Percentiles rank a stretch among this genome's conserved stretches.
These are phyloP conservation scores for Cactoblastis cactorum DNA, from an alignment of 2,888 invertebrate species.

Conservation along the genomic window DNA sequence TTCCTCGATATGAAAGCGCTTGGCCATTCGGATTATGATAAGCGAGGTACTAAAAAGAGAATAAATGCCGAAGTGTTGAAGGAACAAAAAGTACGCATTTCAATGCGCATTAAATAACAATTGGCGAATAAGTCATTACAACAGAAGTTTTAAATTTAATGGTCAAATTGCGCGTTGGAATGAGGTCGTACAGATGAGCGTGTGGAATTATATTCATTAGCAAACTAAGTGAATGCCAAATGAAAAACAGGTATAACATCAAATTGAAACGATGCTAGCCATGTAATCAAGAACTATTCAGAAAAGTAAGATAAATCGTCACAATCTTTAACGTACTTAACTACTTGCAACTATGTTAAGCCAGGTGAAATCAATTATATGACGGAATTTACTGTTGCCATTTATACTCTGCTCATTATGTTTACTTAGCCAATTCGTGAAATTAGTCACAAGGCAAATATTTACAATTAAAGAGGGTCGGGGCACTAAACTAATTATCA, in stretches of 20 bases:
- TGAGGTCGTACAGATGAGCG: conserved; percentile 14
- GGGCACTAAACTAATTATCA: neutral
- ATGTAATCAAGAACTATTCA: neutral
- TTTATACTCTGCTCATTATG: neutral
- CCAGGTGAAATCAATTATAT: neutral
- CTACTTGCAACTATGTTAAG: neutral
- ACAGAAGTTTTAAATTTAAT: conserved; percentile 19
- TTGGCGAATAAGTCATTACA: conserved; percentile 23
- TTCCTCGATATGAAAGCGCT: conserved; percentile 39
- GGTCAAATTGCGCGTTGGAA: conserved; percentile 19
- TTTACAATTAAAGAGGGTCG: neutral
- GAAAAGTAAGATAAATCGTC: neutral
- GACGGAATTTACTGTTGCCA: neutral
- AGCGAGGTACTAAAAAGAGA: conserved; percentile 34
- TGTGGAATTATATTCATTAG: conserved; percentile 4
- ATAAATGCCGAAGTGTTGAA: conserved; percentile 34
- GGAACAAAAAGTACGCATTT: conserved; percentile 15
- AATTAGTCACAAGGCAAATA: neutral
- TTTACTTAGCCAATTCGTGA: neutral
- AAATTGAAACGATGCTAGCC: neutral
- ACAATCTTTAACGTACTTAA: neutral
- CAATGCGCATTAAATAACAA: conserved; percentile 21
- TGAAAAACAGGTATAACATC: conserved; percentile 1
- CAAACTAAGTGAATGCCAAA: neutral
- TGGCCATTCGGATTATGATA: conserved; percentile 39